These are phyloP conservation scores for Daboia siamensis DNA, from an alignment of 2,113 vertebrate genomes.

Conservation along the genomic window DNA sequence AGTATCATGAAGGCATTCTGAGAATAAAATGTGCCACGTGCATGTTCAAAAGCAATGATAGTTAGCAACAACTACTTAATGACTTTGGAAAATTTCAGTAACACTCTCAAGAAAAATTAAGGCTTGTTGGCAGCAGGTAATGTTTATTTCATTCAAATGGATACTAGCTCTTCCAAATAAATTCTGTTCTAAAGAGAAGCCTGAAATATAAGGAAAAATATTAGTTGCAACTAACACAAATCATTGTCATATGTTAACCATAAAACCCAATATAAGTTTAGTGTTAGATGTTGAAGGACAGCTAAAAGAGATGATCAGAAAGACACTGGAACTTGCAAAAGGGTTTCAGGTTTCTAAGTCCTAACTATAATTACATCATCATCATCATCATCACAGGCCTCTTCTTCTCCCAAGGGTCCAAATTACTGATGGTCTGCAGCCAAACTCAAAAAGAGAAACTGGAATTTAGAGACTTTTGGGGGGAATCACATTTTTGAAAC, in stretches of 20 bases:
- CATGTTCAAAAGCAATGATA: constrained; percentile 61
- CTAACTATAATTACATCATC: background rate
- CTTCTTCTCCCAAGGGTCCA: background rate
- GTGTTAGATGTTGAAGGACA: background rate
- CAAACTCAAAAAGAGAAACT: background rate
- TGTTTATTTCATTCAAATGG: background rate
- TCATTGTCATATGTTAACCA: background rate
- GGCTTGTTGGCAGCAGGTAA: background rate
- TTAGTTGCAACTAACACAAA: background rate
- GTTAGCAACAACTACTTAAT: constrained; percentile 56
- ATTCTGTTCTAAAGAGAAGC: background rate
- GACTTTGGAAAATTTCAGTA: constrained; percentile 40
- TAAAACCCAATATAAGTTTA: background rate
- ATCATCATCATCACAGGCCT: background rate
- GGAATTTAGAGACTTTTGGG: background rate
- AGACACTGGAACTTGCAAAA: background rate
- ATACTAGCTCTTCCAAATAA: background rate
- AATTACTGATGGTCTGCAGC: background rate
- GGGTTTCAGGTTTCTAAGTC: background rate
- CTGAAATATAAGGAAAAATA: background rate
- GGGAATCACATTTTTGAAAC: background rate
- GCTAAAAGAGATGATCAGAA: background rate
- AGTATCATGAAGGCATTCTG: constrained; percentile 52
- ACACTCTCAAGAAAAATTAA: constrained; percentile 49
- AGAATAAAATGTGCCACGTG: constrained; percentile 58